phyloP scores from a whole-genome alignment of 2,113 vertebrate genomes.

The Cygnus buccinator region DNA sequence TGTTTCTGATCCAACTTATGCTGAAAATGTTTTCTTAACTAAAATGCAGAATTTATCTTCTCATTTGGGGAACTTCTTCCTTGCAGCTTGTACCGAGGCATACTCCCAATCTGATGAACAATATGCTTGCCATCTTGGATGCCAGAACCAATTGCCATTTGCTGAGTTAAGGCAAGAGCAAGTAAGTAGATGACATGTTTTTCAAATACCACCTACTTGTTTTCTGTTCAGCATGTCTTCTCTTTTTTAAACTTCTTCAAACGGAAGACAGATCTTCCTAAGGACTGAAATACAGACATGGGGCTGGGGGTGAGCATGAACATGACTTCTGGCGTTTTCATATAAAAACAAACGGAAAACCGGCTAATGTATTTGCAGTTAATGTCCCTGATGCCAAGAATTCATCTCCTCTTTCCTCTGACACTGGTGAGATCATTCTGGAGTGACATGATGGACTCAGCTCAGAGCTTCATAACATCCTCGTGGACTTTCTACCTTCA shows the following conservation, averaged over 20 bases:
- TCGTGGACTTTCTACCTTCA: conserved; percentile 98
- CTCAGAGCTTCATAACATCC: conserved; percentile 93
- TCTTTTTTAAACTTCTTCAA: not conserved
- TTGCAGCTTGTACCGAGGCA: conserved; percentile 93
- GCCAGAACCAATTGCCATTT: conserved; percentile 93
- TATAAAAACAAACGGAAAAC: not conserved
- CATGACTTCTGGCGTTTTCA: not conserved
- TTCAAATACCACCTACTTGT: conserved; percentile 65
- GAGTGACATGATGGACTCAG: conserved; percentile 95
- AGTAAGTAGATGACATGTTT: conserved; percentile 80
- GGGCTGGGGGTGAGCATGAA: not conserved
- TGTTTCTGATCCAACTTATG: conserved; percentile 34
- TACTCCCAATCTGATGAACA: conserved; percentile 91
- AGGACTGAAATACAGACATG: not conserved
- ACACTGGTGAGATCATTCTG: conserved; percentile 91
- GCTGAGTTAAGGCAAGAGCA: conserved; percentile 91
- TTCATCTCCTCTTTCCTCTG: conserved; percentile 93
- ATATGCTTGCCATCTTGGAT: conserved; percentile 94
- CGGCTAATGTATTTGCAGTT: conserved; percentile 77
- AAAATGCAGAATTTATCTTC: conserved; percentile 44
- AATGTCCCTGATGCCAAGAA: conserved; percentile 92
- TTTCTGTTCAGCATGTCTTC: not conserved
- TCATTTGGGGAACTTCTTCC: conserved; percentile 47
- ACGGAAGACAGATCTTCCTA: not conserved
- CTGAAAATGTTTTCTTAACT: conserved; percentile 48